phyloP scores from a whole-genome alignment of 92 coral and sea anemone genomes.

The Epizoanthus ramosus region DNA sequence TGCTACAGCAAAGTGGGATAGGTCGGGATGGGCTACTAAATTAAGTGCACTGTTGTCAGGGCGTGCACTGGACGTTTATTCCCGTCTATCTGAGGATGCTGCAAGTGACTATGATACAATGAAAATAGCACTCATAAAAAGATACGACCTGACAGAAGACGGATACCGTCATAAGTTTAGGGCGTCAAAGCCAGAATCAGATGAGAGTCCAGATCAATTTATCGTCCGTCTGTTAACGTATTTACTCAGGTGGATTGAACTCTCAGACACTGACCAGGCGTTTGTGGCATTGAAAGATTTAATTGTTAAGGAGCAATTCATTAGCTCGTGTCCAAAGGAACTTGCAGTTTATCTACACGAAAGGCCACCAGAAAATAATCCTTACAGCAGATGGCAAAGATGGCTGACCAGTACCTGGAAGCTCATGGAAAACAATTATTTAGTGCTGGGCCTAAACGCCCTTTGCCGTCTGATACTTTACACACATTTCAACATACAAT shows the following conservation, averaged over 20 bases:
- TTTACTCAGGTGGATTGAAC: conserved; percentile 48
- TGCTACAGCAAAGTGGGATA: conserved; percentile 52
- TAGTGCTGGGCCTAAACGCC: background rate
- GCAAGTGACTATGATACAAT: conserved; percentile 46
- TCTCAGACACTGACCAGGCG: conserved; percentile 42
- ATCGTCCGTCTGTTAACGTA: conserved; percentile 32
- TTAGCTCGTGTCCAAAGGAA: conserved; percentile 53
- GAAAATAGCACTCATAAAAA: conserved; percentile 56
- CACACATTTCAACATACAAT: too few species aligned
- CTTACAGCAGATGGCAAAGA: conserved; percentile 39
- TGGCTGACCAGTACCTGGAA: conserved; percentile 60
- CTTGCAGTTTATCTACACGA: conserved; percentile 47
- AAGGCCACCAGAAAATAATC: conserved; percentile 35
- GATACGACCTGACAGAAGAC: conserved; percentile 50
- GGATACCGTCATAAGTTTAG: conserved; percentile 46
- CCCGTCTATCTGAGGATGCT: conserved; percentile 54
- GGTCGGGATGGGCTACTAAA: conserved; percentile 49
- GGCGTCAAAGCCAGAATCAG: conserved; percentile 29
- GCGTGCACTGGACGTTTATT: conserved; percentile 62
- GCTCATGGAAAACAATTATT: conserved; percentile 51
- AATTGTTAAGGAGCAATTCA: conserved; percentile 60
- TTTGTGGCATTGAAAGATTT: conserved; percentile 51
- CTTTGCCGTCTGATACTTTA: background rate
- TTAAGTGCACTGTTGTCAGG: conserved; percentile 60
- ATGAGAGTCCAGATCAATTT: conserved; percentile 58